Evolutionary conservation across 2,113 vertebrate species (phyloP), one percentile per base, ranked within the genome.

Genomic region (Lepisosteus osseus): DNA sequence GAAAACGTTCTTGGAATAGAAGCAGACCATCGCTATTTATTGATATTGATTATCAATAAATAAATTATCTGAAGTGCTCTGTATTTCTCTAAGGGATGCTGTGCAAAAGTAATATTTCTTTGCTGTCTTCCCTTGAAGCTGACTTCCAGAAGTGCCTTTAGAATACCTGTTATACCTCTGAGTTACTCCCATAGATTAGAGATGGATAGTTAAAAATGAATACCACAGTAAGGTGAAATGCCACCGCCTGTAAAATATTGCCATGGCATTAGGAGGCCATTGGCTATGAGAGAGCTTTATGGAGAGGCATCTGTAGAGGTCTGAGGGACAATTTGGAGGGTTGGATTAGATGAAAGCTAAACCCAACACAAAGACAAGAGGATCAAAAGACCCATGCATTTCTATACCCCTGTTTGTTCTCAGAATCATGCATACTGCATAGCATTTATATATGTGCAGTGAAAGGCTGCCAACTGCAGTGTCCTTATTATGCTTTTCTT

Each of bases 401-500:
- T 86, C 87, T 81, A 86, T 83, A 83, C 80, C 81, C 78, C 74
- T 84, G 85, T 85, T 83, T 87, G 84, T 87, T 87, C 82, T 82
- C 82, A 86, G 84, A 84, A 79, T 77, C 89, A 88, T 87, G 84
- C 89, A 89, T 87, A 88, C 85, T 89, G 86, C 86, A 89, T 89
- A 85, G 85, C 87, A 88, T 89, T 87, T 84, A 89, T 89, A 87
- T 86, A 82, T 85, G 84, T 86, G 83, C 83, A 83, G 80, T 79
- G 80, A 84, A 82, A 79, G 80, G 72, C 42, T 70, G 83, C 83
- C 84, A 84, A 85, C 87, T 83, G 85, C 80, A 86, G 80, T 84
- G 85, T 83, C 86, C 86, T 90, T 87, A 89, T 89, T 89, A 88
- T 90, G 87, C 86, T 86, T 89, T 85, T 86, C 89, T 90, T 90